Base-by-base conservation (phyloP, 2,888 invertebrate species). In the Calameuta pallipes region DNA sequence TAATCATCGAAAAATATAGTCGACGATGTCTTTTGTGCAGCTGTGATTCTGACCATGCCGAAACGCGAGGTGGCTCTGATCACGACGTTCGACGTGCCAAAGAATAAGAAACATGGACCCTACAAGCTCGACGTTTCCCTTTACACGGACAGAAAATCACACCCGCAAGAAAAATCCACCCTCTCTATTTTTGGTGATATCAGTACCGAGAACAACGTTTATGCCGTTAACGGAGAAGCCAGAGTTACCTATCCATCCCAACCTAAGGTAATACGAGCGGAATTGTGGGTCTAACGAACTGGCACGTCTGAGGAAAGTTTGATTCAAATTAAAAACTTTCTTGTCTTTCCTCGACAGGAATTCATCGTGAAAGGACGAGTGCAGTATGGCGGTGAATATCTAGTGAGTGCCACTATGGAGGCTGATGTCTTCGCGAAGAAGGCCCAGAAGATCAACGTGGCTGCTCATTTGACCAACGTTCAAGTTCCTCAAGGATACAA, bases 81-180 rank as follows among this genome's bases (percentile, higher is more conserved):
- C 87, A 92, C 93, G 15, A 83, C 83, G 34, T 83, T 87, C 80
- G 90, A 91, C 41, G 75, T 90, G 34, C 89, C 90, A 13, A 90
- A 91, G 81, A 84, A 87, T 33, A 90, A 89, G 76, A 87, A 90
- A 34, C 90, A 91, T 6, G 95, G 95, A 83, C 94, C 94, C 37
- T 92, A 94, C 83, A 94, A 94, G 77, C 93, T 94, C 13, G 95
- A 96, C 76, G 85, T 94, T 9, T 92, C 92, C 12, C 92, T 96
- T 70, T 96, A 95, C 89, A 90, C 96, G 76, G 95, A 97, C 92
- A 95, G 96, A 89, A 94, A 94, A 85, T 93, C 93, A 77, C 94
- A 94, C 82, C 95, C 96, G 0, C 93, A 94, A n/a, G 94, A 95
- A 83, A 96, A 95, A 87, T 94, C 95, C 0, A 92, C 93, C 0